Conservation (phyloP, 2,888 invertebrate genomes). For the Stomorhina lunata region DNA sequence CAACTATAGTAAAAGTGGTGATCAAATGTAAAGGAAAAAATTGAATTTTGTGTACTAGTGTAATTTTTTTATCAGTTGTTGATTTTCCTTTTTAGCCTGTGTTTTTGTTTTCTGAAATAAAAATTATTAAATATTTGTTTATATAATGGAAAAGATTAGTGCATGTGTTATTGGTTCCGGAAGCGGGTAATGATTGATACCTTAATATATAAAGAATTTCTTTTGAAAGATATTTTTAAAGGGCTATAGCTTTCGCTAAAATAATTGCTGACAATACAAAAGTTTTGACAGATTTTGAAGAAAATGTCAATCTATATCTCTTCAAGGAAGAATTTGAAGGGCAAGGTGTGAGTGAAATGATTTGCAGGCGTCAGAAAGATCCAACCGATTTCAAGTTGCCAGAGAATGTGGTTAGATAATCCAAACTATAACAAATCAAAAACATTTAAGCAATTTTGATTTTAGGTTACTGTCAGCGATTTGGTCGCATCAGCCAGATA, state of each 20-base stretch:
- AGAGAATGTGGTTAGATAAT: constrained; percentile 69
- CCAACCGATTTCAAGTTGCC: constrained; percentile 70
- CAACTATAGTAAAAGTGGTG: no score
- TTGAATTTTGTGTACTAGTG: no score
- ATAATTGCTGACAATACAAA: constrained; percentile 43
- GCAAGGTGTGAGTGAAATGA: constrained; percentile 67
- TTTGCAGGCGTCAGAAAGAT: constrained; percentile 72
- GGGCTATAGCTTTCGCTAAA: constrained; percentile 53
- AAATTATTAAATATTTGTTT: neutral
- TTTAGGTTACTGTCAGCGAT: constrained; percentile 94
- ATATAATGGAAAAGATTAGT: constrained; percentile 42
- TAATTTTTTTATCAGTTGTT: no score
- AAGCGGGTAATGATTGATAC: constrained; percentile 27
- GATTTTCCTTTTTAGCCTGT: neutral
- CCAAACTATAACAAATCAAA: neutral
- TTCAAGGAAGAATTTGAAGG: constrained; percentile 70
- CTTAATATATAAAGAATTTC: neutral
- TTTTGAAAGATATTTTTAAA: neutral
- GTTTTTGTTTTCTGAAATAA: neutral
- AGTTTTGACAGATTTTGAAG: constrained; percentile 55
- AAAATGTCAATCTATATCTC: constrained; percentile 71
- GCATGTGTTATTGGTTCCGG: constrained; percentile 58
- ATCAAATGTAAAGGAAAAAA: no score
- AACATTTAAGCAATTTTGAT: constrained; percentile 65
- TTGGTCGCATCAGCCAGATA: constrained; percentile 93